Base-by-base conservation (phyloP, 1,140 invertebrate genomes). In the Cherax destructor region DNA sequence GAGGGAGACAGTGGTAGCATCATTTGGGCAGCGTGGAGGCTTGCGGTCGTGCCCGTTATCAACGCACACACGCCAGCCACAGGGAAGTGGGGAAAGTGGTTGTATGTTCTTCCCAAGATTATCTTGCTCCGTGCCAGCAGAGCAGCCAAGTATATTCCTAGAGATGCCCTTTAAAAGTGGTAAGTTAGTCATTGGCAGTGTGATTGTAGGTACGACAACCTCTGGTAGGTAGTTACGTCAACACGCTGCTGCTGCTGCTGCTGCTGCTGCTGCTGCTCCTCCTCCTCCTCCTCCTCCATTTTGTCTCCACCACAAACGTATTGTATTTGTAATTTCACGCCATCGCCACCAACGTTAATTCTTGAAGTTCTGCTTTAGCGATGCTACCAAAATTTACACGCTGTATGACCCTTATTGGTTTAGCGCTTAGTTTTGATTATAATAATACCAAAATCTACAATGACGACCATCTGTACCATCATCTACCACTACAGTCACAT, bases 121-220 rank as follows among this genome's bases (percentile, higher is more conserved):
- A 10, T 18, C 13, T 69, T 21, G 6, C 21, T 13, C 47, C 47
- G 3, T 80, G 78, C 50, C 78, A 80, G 21, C 49, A 49, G n/a
- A 11, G 47, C 41, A 56, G 47, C 78, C 47, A 56, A 80, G 50
- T 80, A 52, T 80, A 80, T 80, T 80, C 78, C 50, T 49, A 50
- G 78, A 80, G 78, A 80, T 24, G 78, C 16, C 21, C 4, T n/a
- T 80, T 52, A 80, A 41, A 52, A 80, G 47, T 52, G 47, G 13
- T 80, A 52, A 80, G 56, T 80, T 80, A 80, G 47, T 50, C 50
- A 56, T 80, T 80, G 16, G 3, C 78, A 56, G 78, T 18, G 65
- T 16, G 13, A 18, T 18, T 69, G 21, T 69, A 69, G 65, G 13
- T 69, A 0, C 0, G 65, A 6, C 21, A 69, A 18, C 5, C 65